Evolutionary conservation across 2,888 invertebrate species (phyloP).

Genomic region (Temnothorax ravouxi): DNA sequence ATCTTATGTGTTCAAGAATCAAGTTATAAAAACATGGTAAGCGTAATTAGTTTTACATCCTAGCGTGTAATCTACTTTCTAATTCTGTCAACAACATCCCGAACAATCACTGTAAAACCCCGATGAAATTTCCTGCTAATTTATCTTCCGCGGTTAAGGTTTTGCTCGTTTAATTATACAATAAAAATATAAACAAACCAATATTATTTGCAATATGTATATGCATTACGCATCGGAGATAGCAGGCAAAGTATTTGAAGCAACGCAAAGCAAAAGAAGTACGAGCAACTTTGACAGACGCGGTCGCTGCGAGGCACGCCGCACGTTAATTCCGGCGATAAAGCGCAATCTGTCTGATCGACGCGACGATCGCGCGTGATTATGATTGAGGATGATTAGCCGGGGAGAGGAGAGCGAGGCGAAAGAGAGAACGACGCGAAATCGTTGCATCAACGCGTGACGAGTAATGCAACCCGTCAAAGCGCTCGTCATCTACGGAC

Average conservation of each 20-base stretch:
- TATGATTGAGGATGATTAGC: conserved; percentile 79
- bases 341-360: conserved; percentile 65
- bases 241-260: neutral
- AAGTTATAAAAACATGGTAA: neutral
- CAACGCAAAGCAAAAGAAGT: conserved; percentile 21
- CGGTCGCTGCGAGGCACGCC: conserved; percentile 29
- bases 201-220: conserved; percentile 6
- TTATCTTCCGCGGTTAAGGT: neutral
- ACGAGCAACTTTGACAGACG: conserved; percentile 37
- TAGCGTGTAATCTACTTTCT: neutral
- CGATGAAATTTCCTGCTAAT: neutral
- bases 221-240: neutral
- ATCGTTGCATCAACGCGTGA: conserved; percentile 66
- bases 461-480: conserved; percentile 58
- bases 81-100: neutral
- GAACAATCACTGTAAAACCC: neutral
- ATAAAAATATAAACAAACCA: neutral
- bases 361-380: conserved; percentile 68
- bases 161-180: neutral
- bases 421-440: conserved; percentile 57
- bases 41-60: neutral
- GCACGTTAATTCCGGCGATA: conserved; percentile 59
- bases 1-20: neutral
- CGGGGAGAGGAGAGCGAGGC: conserved; percentile 42
- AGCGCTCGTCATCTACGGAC: conserved; percentile 71